Evolutionary conservation across 2,888 invertebrate species (phyloP), one percentile per base, ranked within the genome.

Genomic region (Lycaena phlaeas): DNA sequence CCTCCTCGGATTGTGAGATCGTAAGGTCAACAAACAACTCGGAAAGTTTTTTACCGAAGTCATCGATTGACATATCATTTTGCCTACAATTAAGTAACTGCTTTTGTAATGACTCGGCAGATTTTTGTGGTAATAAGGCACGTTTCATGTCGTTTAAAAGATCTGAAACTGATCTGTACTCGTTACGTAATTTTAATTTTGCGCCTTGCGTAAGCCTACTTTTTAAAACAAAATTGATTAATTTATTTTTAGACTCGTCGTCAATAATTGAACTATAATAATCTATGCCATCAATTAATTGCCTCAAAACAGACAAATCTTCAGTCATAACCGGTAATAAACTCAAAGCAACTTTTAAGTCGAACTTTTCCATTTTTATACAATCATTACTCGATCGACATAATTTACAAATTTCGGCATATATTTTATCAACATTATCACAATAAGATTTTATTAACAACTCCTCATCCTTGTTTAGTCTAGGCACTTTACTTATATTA

Each of bases 21-120:
- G 27, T 28, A 10, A 38, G 15, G 10, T 38, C 15, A 11, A 38
- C 28, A 18, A 38, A 38, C 11, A 38, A 18, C 7, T 38, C 38
- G 9, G 27, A 15, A n/a, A 38, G 26, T 27, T 27, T 11, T 27
- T 38, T 28, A 9, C 38, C 38, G 9, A 11, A 38, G 7, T 38
- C 18, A 15, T 15, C 9, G 7, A 38, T 11, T n/a, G 18, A 38
- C 12, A 38, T 18, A 4, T 28, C 38, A 28, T 12, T 38, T 12
- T 38, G 38, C 14, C 18, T 38, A 2, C 10, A 26, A 4, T 10
- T 18, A 10, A 3, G 10, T 18, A 38, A 38, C 12, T 38, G 26
- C 14, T 15, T 27, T 28, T 38, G 38, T 7, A 18, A 10, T 3
- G 38, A 14, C 2, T 14, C 26, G 11, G 12, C 7, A 38, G 7